These are phyloP conservation scores for Meiosimyza platycephala DNA, from an alignment of 2,888 invertebrate genomes.

Conservation along the genomic window DNA sequence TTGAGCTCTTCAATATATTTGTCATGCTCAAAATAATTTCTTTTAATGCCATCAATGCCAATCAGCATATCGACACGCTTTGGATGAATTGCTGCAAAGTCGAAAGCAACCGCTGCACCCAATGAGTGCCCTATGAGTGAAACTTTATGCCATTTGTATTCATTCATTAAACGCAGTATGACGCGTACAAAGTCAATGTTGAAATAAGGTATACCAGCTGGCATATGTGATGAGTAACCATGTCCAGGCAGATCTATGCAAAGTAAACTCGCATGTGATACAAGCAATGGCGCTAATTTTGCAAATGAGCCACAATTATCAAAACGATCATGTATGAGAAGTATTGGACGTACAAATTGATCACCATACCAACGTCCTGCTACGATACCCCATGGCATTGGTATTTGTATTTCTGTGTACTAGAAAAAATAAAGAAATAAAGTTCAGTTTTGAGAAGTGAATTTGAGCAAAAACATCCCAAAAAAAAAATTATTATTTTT, in stretches of 20 bases:
- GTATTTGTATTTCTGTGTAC: slow-evolving; percentile 74
- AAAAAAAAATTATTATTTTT: no score
- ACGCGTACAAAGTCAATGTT: slow-evolving; percentile 66
- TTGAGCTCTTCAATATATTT: slow-evolving; percentile 56
- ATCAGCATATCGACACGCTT: slow-evolving; percentile 64
- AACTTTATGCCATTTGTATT: slow-evolving; percentile 77
- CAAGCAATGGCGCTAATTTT: slow-evolving; percentile 73
- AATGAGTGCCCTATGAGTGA: slow-evolving; percentile 78
- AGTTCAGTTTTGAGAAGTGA: slow-evolving; percentile 33
- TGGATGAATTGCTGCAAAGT: slow-evolving; percentile 72
- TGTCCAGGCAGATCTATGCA: slow-evolving; percentile 80
- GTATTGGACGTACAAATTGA: slow-evolving; percentile 73
- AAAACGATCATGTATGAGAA: slow-evolving; percentile 82
- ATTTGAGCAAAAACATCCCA: no score
- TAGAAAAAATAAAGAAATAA: slow-evolving; percentile 46
- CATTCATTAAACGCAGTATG: slow-evolving; percentile 71
- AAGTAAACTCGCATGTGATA: slow-evolving; percentile 69
- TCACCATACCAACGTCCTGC: slow-evolving; percentile 79
- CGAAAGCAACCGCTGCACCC: slow-evolving; percentile 73
- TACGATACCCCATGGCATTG: slow-evolving; percentile 77
- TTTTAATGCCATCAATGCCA: slow-evolving; percentile 59
- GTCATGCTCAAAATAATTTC: slow-evolving; percentile 46
- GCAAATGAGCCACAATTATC: slow-evolving; percentile 84
- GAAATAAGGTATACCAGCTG: slow-evolving; percentile 70
- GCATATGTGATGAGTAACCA: slow-evolving; percentile 76